These are phyloP conservation scores for Anser cygnoides DNA, from an alignment of 2,113 vertebrate species.

Conservation along the genomic window DNA sequence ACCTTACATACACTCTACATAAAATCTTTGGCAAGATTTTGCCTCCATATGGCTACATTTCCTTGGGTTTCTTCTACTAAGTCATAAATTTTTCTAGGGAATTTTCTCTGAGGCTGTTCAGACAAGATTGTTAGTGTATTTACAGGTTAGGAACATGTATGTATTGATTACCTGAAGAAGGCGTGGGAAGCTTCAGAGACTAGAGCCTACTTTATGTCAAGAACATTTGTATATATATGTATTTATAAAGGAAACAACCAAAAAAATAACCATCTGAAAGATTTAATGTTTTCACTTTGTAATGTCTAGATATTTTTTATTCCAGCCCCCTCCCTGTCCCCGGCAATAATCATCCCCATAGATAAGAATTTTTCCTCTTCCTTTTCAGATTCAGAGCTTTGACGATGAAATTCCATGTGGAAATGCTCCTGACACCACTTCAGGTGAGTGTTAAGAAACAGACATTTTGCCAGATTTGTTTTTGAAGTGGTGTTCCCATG, in stretches of 20 bases:
- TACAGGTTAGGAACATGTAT: not conserved
- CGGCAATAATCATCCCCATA: not conserved
- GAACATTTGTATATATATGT: not conserved
- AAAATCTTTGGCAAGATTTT: not conserved
- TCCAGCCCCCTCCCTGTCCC: not conserved
- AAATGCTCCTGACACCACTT: constrained; percentile 37
- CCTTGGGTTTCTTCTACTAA: not conserved
- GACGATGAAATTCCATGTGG: constrained; percentile 61
- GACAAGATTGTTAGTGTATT: not conserved
- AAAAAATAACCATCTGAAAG: not conserved
- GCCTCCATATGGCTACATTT: not conserved
- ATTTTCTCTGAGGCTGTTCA: not conserved
- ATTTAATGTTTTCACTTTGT: not conserved
- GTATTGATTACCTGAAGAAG: not conserved
- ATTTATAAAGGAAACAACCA: not conserved
- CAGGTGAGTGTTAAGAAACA: constrained; percentile 38
- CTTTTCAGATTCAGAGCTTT: constrained; percentile 73
- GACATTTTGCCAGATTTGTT: not conserved
- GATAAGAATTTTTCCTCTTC: not conserved
- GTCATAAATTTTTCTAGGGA: not conserved
- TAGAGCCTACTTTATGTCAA: not conserved
- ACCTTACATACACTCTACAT: not conserved
- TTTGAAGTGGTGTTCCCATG: not conserved
- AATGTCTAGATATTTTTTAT: not conserved
- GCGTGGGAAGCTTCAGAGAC: not conserved